Conservation (phyloP, 2,113 vertebrate species). For the Aviceda subcristata region DNA sequence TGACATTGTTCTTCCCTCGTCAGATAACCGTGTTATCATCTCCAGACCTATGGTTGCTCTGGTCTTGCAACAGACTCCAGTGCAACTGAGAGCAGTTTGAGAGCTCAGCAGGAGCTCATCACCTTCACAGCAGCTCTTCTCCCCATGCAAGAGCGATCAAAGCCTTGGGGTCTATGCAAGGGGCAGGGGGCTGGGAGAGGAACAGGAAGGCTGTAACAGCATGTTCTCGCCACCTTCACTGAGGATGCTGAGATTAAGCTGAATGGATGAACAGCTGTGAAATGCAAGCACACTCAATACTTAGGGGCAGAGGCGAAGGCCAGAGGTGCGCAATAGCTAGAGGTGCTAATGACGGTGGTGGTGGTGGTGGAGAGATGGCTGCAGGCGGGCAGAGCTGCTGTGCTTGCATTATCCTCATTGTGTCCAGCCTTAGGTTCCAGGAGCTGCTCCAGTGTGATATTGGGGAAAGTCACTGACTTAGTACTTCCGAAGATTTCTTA, state of each 20-base stretch:
- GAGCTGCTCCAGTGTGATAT: neutral
- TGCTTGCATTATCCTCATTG: neutral
- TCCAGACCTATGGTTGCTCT: neutral
- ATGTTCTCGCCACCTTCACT: neutral
- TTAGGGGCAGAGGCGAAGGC: neutral
- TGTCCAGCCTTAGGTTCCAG: neutral
- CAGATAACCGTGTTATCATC: neutral
- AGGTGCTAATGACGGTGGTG: fast-evolving
- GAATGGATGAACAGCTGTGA: neutral
- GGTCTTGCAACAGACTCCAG: neutral
- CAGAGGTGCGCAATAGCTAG: fast-evolving
- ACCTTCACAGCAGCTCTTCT: neutral
- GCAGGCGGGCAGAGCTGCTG: fast-evolving
- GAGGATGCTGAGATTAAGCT: neutral
- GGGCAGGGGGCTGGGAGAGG: neutral
- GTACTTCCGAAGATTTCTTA: neutral
- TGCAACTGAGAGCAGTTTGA: neutral
- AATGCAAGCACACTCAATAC: neutral
- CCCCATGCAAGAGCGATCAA: fast-evolving
- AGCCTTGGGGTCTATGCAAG: neutral
- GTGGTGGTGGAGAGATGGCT: neutral
- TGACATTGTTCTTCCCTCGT: neutral
- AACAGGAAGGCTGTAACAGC: neutral
- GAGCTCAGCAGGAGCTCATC: neutral
- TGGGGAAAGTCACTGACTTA: neutral